Evolutionary conservation across 2,797 vertebrate species (phyloP).

Genomic region (Lithobates pipiens): DNA sequence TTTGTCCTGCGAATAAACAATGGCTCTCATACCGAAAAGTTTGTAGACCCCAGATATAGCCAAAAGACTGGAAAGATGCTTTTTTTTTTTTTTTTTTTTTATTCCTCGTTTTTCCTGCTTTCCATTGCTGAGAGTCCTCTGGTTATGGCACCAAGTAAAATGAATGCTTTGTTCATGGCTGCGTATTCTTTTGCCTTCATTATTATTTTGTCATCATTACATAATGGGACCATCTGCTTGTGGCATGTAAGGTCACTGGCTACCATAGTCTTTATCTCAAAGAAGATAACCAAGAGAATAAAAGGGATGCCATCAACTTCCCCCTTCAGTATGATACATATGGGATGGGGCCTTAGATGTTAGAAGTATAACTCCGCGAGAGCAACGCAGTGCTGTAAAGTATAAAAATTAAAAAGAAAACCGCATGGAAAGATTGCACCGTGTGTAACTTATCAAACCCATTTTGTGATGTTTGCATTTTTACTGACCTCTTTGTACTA

Average conservation of each 20-base stretch:
- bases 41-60: too few relatives aligned
- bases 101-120: too few relatives aligned
- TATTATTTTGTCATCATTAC: too few relatives aligned
- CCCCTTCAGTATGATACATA: neutral
- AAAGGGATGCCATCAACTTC: too few relatives aligned
- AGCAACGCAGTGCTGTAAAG: too few relatives aligned
- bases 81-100: too few relatives aligned
- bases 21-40: too few relatives aligned
- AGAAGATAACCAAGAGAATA: neutral
- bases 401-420: neutral
- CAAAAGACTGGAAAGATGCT: too few relatives aligned
- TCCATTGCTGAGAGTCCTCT: too few relatives aligned
- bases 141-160: neutral
- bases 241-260: neutral
- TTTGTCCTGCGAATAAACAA: too few relatives aligned
- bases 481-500: neutral
- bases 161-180: neutral
- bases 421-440: too few relatives aligned
- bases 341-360: neutral
- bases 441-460: neutral
- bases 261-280: neutral
- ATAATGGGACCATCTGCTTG: neutral
- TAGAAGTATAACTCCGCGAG: neutral
- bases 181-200: neutral
- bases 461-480: neutral